These are phyloP conservation scores for Glossosoma conforme DNA, from an alignment of 1,140 invertebrate species.

Conservation along the genomic window DNA sequence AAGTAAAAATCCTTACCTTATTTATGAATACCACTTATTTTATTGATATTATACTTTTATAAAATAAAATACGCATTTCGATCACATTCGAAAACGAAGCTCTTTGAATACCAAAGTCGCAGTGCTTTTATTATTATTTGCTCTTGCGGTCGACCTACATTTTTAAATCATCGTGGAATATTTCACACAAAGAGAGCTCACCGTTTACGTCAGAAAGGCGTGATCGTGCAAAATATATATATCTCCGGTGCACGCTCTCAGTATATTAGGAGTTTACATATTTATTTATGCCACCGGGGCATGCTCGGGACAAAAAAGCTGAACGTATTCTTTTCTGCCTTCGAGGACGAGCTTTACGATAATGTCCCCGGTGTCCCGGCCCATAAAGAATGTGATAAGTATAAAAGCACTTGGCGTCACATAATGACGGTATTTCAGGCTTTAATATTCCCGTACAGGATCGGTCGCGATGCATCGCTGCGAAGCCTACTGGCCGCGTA, in stretches of 20 bases:
- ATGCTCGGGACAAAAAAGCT: neutral
- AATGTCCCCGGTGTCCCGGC: conserved; percentile 14
- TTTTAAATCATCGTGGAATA: too few relatives aligned
- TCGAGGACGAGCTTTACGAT: conserved; percentile 22
- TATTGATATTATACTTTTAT: too few relatives aligned
- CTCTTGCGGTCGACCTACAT: too few relatives aligned
- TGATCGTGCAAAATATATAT: conserved; percentile 15
- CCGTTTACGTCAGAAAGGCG: conserved; percentile 11
- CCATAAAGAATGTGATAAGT: conserved; percentile 30
- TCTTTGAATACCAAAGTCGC: too few relatives aligned
- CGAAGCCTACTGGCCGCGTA: too few relatives aligned
- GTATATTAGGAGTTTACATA: conserved; percentile 6
- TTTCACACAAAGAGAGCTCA: too few relatives aligned
- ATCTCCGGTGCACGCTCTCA: neutral
- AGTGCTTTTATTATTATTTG: too few relatives aligned
- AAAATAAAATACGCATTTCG: too few relatives aligned
- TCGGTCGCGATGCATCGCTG: neutral
- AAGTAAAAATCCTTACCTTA: too few relatives aligned
- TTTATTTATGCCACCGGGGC: conserved; percentile 13
- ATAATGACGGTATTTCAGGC: conserved; percentile 31
- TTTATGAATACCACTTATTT: too few relatives aligned
- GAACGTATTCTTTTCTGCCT: conserved; percentile 2
- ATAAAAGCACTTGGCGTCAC: conserved; percentile 29
- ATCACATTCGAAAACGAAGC: too few relatives aligned
- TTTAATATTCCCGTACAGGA: conserved; percentile 20